Evolutionary conservation across 2,888 invertebrate species (phyloP), one percentile per base, ranked within the genome.

Genomic region (Malacosoma neustria): DNA sequence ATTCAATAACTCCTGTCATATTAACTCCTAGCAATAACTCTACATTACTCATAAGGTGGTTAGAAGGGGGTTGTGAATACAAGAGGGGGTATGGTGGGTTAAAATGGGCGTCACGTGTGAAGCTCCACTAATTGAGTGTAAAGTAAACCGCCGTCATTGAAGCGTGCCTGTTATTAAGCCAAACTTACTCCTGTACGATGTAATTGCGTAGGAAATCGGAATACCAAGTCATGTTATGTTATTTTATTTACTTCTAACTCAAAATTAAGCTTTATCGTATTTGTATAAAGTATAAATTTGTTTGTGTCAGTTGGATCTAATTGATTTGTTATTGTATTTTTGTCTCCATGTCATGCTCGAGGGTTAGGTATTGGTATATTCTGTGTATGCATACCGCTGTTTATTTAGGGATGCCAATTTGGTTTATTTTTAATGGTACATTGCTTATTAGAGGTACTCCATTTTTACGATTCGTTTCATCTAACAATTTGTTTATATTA

Each of bases 51-150:
- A 39, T 39, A 32, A 35, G 42, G 33, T 36, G 34, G 39, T 42
- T 38, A 34, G 41, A 38, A 29, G 44, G 36, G 45, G 40, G 9
- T 22, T 22, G 9, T 22, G 22, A 22, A 22, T 22, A 22, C 22
- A 22, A 22, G 13, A 30, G 32, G 36, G 39, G 14, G 36, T 30
- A 38, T 34, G 37, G 34, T 38, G 38, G 37, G 39, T 33, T 33
- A 40, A 42, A 39, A 46, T 36, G 38, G 40, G 45, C 54, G 51
- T 53, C 58, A 57, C 61, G 59, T 65, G 63, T 62, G 62, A 59
- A 52, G 61, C 56, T 58, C 49, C 62, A 57, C 66, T 71, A 71
- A 71, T 71, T 71, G 69, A 71, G 69, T 71, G 70, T 69, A 67
- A 66, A 70, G 61, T 62, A 68, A 69, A 67, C 68, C 68, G 56